A percentile compares a stretch with the other conserved stretches of the same genome.
phyloP scores from a whole-genome alignment of 1,140 invertebrate genomes.

The Idris sp. region DNA sequence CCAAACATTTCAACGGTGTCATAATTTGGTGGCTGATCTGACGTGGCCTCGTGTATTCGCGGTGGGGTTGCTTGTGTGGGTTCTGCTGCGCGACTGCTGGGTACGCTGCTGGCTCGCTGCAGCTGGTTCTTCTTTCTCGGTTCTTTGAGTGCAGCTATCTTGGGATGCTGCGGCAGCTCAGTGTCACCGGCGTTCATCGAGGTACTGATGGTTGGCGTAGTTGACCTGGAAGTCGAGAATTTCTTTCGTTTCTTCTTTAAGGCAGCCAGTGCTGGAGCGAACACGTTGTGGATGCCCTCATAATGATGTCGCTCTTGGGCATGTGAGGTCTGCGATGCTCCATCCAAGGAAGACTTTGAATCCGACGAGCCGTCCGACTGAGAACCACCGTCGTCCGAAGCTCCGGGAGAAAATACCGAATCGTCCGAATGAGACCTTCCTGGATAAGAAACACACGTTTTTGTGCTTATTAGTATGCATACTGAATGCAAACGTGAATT shows the following conservation, averaged over 20 bases:
- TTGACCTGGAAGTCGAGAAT: conserved; percentile 86
- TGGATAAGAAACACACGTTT: conserved; percentile 30
- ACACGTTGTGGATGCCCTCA: conserved; percentile 69
- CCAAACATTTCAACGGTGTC: conserved; percentile 74
- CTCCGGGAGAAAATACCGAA: conserved; percentile 83
- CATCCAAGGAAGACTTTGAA: conserved; percentile 74
- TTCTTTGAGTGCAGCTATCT: conserved; percentile 48
- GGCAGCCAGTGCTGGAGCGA: conserved; percentile 81
- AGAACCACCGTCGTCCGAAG: conserved; percentile 73
- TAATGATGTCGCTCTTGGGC: conserved; percentile 57
- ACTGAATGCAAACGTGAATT: too few species aligned
- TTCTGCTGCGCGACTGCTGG: conserved; percentile 72
- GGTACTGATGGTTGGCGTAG: conserved; percentile 78
- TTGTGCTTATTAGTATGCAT: too few species aligned
- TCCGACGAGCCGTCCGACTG: conserved; percentile 74
- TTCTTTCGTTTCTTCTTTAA: conserved; percentile 87
- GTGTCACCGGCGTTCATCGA: conserved; percentile 70
- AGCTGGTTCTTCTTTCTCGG: conserved; percentile 72
- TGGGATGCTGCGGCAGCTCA: conserved; percentile 53
- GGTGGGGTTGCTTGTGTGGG: conserved; percentile 64
- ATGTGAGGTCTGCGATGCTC: conserved; percentile 63
- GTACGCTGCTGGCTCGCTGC: conserved; percentile 82
- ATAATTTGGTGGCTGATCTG: conserved; percentile 77
- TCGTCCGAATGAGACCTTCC: conserved; percentile 84
- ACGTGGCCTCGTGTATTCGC: conserved; percentile 76